These are phyloP conservation scores for Mythimna lalbum DNA, from an alignment of 2,888 invertebrate species.

Conservation along the genomic window DNA sequence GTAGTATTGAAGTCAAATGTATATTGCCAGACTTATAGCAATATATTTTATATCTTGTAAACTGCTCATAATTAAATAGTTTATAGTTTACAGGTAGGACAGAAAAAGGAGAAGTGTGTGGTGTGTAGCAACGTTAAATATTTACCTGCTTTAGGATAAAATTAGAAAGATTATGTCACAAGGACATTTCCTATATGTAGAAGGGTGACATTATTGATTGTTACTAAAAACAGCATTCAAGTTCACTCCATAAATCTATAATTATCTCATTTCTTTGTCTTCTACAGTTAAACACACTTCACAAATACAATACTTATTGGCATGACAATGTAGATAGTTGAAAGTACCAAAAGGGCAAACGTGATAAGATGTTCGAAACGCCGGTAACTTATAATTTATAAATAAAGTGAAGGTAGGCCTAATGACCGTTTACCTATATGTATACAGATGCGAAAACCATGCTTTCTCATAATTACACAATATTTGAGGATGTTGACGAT, in stretches of 20 bases:
- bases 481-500: background rate
- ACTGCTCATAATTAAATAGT: background rate
- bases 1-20: background rate
- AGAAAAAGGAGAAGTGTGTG: background rate
- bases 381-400: constrained; percentile 63
- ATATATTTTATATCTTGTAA: background rate
- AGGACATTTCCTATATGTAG: background rate
- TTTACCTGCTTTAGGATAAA: background rate
- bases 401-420: constrained; percentile 60
- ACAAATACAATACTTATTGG: constrained; percentile 29
- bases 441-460: constrained; percentile 28
- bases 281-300: background rate
- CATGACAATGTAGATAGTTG: constrained; percentile 16
- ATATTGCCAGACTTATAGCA: background rate
- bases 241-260: constrained; percentile 25
- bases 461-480: constrained; percentile 19
- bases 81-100: background rate
- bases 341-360: constrained; percentile 59
- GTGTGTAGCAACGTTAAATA: background rate
- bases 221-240: constrained; percentile 29
- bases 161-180: background rate
- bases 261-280: constrained; percentile 23
- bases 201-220: constrained; percentile 38
- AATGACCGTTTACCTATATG: constrained; percentile 43
- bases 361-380: constrained; percentile 60